Base-by-base conservation (phyloP, 2,113 vertebrate species). In the Charadrius vociferus region DNA sequence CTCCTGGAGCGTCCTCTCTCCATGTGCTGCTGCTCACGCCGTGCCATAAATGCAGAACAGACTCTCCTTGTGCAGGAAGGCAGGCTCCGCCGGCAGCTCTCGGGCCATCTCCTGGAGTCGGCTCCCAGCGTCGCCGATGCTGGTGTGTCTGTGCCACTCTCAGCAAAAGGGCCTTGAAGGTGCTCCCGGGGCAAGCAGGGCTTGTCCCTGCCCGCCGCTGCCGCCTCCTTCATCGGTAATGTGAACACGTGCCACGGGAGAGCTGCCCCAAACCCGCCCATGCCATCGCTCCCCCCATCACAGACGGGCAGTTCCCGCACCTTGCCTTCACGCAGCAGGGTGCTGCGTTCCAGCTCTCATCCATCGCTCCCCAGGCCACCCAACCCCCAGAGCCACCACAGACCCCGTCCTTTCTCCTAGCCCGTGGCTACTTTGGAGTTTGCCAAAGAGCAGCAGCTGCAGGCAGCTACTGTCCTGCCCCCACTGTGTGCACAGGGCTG, bases 231-330 rank as follows among this genome's bases (percentile, higher is more conserved):
- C 55, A 0, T 9, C 24, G 16, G 0, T 6, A 2, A 3, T 1
- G 0, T 0, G 36, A 56, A 5, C 0, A 0, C 0, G 0, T 12
- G 23, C 12, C 3, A 1, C 1, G 20, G 19, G 30, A 75, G 14
- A 77, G 12, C 22, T 34, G 41, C 45, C 45, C 21, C 49, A 36
- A 1, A 49, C 4, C 41, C 14, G 43, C 58, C 49, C 26, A 4
- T 19, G 47, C 36, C 52, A 10, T 3, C 14, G 0, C 10, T 37
- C 17, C 23, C 26, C 79, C 17, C 37, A 14, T 12, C 34, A 1
- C 43, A 7, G 7, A 16, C 7, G 3, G 49, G 5, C 47, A 49
- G 47, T 10, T 27, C 56, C 55, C 6, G 6, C 9, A 4, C 21
- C 45, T 34, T 49, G 20, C 66, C 65, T 5, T 0, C 47, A 5